phyloP scores from a whole-genome alignment of 2,797 vertebrate genomes.

The Aselliscus stoliczkanus region DNA sequence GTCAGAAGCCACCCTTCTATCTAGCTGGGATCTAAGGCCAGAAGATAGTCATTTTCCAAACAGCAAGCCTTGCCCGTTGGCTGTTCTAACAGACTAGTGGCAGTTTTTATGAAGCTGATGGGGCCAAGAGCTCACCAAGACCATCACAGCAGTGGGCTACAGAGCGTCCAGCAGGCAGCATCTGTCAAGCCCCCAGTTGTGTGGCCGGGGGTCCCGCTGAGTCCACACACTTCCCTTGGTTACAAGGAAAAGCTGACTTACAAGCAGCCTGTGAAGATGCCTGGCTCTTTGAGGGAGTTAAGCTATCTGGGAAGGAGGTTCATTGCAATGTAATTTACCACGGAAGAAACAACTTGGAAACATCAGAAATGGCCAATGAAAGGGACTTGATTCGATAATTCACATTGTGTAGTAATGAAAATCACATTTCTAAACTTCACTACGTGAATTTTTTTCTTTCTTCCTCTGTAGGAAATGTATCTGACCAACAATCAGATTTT shows the following conservation, averaged over 20 bases:
- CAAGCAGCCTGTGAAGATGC: constrained; percentile 25
- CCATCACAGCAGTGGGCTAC: constrained; percentile 51
- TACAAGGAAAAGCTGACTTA: constrained; percentile 63
- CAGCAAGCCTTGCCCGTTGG: not conserved
- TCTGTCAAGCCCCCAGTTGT: constrained; percentile 66
- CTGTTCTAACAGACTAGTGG: constrained; percentile 40
- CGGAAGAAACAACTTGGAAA: not conserved
- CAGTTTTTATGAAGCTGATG: constrained; percentile 72
- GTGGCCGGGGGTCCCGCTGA: constrained; percentile 72
- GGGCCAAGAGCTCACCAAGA: constrained; percentile 69
- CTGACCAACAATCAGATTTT: too few species aligned
- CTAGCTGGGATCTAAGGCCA: not conserved
- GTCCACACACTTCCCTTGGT: constrained; percentile 56
- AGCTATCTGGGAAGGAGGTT: not conserved
- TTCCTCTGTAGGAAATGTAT: too few species aligned
- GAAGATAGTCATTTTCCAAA: not conserved
- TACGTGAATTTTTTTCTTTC: too few species aligned
- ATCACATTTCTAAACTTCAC: not conserved
- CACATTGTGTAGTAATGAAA: not conserved
- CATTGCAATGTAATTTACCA: too few species aligned
- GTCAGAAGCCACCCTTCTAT: not conserved
- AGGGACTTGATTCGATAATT: not conserved
- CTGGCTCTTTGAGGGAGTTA: not conserved
- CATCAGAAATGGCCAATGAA: not conserved
- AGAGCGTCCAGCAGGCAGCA: constrained; percentile 56